Evolutionary conservation across 2,113 vertebrate species (phyloP).

Genomic region (Emydocephalus ijimae): DNA sequence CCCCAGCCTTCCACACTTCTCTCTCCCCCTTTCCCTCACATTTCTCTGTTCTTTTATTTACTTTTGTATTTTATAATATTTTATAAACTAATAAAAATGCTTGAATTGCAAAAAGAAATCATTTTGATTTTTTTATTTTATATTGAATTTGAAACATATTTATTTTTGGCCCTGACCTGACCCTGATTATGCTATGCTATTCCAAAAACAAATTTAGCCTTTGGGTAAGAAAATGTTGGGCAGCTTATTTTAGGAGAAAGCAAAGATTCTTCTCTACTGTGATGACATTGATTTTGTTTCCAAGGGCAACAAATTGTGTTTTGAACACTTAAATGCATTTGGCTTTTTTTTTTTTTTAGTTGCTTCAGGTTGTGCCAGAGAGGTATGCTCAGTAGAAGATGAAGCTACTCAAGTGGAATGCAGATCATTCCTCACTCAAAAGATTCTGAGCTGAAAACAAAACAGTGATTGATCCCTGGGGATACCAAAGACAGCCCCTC

Average conservation of each 20-base stretch:
- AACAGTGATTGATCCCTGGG: not conserved
- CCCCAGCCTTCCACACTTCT: too few species aligned
- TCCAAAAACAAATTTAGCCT: not conserved
- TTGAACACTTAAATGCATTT: not conserved
- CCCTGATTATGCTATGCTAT: not conserved
- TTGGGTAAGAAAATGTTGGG: not conserved
- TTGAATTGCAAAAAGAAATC: not conserved
- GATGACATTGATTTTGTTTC: not conserved
- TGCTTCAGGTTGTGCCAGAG: fast-evolving
- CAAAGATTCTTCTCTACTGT: not conserved
- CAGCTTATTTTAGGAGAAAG: not conserved
- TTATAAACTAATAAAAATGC: too few species aligned
- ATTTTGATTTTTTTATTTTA: not conserved
- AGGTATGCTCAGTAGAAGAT: not conserved
- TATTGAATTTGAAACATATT: not conserved
- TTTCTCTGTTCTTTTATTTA: too few species aligned
- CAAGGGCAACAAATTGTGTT: not conserved
- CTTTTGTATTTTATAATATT: too few species aligned
- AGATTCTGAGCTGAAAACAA: not conserved
- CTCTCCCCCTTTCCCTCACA: too few species aligned
- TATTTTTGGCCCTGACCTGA: not conserved
- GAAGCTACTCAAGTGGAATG: slow-evolving; percentile 6
- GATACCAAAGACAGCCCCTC: not conserved
- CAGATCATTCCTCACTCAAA: slow-evolving; percentile 9
- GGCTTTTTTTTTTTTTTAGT: not conserved